These are phyloP conservation scores for Cydia pomonella DNA, from an alignment of 1,140 invertebrate species.

Conservation along the genomic window DNA sequence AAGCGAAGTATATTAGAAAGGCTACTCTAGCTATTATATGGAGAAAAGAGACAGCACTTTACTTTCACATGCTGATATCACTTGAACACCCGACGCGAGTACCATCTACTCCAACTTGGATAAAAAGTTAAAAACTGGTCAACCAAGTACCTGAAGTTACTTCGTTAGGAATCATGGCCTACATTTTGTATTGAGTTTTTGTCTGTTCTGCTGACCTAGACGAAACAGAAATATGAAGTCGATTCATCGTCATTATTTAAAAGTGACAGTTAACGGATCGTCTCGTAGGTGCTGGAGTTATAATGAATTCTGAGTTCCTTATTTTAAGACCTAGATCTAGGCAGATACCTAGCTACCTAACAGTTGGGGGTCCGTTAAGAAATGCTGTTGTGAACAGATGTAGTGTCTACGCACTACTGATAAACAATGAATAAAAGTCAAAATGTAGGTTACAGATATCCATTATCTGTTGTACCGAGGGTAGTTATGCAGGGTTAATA, in stretches of 20 bases:
- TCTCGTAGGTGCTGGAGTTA: neutral
- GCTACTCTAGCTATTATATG: slow-evolving; percentile 17
- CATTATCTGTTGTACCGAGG: too few species aligned
- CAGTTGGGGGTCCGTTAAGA: too few species aligned
- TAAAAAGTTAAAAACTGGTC: slow-evolving; percentile 20
- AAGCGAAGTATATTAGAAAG: slow-evolving; percentile 26
- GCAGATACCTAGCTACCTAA: too few species aligned
- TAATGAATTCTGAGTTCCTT: too few species aligned
- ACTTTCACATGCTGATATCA: slow-evolving; percentile 28
- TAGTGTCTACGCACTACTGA: too few species aligned
- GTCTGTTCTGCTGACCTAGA: neutral
- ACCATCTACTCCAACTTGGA: slow-evolving; percentile 14
- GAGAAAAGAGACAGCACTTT: slow-evolving; percentile 19
- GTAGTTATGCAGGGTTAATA: too few species aligned
- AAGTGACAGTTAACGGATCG: neutral
- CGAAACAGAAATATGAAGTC: neutral
- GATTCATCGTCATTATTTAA: neutral
- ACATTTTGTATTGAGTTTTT: neutral
- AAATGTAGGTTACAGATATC: too few species aligned
- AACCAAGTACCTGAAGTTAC: neutral
- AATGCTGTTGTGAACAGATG: too few species aligned
- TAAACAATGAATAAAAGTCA: too few species aligned
- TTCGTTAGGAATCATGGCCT: neutral
- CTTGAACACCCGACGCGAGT: slow-evolving; percentile 1
- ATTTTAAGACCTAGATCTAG: too few species aligned